Base-by-base conservation (phyloP, 2,113 vertebrate species). In the Ailurus styani region DNA sequence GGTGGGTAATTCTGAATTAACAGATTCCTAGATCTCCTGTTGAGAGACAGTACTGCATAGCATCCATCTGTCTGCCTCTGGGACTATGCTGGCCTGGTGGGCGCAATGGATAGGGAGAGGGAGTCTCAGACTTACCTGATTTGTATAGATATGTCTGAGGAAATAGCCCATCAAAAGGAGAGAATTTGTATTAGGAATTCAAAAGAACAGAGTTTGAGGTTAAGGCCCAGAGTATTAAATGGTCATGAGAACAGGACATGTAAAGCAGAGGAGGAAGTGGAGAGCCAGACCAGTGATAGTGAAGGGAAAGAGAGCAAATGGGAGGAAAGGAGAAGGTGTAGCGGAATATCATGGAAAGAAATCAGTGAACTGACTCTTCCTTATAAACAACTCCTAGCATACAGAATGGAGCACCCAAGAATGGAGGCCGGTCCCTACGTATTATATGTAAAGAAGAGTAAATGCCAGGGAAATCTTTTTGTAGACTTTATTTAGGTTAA, bases 371-470 rank as follows among this genome's bases (percentile, higher is more conserved):
- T 40, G 34, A 81, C 2, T 34, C 55, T 75, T 72, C 54, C 21
- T 84, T 52, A 6, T 42, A 20, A 57, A 40, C 2, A 87, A 12
- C 21, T n/a, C 29, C 7, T 23, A 45, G 14, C 14, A 54, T 2
- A 14, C 25, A 68, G 47, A 68, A 77, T 29, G 31, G 3, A 64
- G 1, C 8, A 13, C 12, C 70, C 7, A 5, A 42, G 52, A 47
- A 45, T 40, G 8, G 68, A 75, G 7, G 15, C 12, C 13, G 47
- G 0, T 27, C 6, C 20, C 40, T 73, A 11, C 0, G 1, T 6
- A 82, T 40, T 66, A 29, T n/a, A 10, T 3, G 2, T 72, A 85
- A 72, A 50, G 25, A 81, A 92, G 7, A 34, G 27, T 57, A 52
- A n/a, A 50, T 15, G 2, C 17, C 82, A 17, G 7, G 5, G 14